phyloP scores from a whole-genome alignment of 2,888 invertebrate species.

The Myathropa florea region DNA sequence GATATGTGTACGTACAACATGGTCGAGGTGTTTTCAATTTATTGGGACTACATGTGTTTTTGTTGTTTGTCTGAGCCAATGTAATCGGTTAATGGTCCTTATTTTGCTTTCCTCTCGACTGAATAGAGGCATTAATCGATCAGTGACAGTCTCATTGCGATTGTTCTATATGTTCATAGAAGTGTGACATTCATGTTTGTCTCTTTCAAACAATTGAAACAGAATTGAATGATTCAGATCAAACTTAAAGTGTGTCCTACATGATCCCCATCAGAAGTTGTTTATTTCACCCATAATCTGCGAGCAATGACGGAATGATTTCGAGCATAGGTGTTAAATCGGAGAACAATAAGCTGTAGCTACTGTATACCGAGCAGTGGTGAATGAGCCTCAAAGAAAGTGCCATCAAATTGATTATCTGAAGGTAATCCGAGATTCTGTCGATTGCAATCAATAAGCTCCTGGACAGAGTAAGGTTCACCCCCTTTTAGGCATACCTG shows the following conservation, averaged over 20 bases:
- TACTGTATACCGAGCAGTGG: background rate
- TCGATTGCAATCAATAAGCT: no score
- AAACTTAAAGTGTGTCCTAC: background rate
- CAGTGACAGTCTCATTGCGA: background rate
- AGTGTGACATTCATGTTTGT: constrained; percentile 19
- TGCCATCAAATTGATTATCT: background rate
- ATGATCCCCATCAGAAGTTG: background rate
- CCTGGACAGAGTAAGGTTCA: no score
- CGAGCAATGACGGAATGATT: background rate
- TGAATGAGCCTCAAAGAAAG: background rate
- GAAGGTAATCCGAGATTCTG: no score
- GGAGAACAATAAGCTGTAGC: background rate
- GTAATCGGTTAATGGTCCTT: constrained; percentile 27
- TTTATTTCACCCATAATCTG: background rate
- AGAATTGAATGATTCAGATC: no score
- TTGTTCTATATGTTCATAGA: background rate
- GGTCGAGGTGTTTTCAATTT: background rate
- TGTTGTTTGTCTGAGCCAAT: background rate
- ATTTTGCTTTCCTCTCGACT: constrained; percentile 1
- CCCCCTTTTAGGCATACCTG: no score
- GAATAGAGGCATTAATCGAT: constrained; percentile 5
- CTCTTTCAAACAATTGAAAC: background rate
- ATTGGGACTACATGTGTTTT: background rate
- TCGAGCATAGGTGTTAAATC: background rate
- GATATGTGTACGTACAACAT: background rate